These are phyloP conservation scores for Chrysomallon squamiferum DNA, from an alignment of 1,140 invertebrate species.

Conservation along the genomic window DNA sequence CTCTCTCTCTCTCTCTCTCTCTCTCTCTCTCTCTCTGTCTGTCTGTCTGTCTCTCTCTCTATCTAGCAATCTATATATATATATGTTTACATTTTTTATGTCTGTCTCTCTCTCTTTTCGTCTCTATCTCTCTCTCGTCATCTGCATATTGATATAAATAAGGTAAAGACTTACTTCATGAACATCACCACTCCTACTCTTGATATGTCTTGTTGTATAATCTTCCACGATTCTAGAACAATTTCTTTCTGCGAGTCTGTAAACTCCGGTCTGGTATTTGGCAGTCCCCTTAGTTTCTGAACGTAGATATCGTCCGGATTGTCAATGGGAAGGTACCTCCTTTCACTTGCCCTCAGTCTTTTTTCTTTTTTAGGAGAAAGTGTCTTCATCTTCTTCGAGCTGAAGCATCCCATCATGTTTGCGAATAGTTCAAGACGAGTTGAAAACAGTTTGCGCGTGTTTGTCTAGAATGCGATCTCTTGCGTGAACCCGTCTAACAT, in stretches of 20 bases:
- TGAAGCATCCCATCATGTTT: constrained; percentile 6
- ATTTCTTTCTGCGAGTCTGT: constrained; percentile 64
- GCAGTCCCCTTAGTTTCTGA: constrained; percentile 12
- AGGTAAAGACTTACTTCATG: constrained; percentile 54
- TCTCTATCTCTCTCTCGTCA: background rate
- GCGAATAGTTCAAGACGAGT: too few relatives aligned
- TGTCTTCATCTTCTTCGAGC: background rate
- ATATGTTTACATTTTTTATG: too few relatives aligned
- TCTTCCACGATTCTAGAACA: constrained; percentile 65
- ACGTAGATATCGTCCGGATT: constrained; percentile 9
- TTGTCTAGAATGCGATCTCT: too few relatives aligned
- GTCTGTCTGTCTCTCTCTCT: background rate
- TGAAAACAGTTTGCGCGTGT: too few relatives aligned
- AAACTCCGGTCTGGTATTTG: constrained; percentile 37
- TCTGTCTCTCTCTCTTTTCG: background rate
- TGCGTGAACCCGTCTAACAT: too few relatives aligned
- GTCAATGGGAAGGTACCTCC: constrained; percentile 19
- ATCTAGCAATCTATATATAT: too few relatives aligned
- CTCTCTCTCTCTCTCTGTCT: background rate
- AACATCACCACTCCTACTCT: constrained; percentile 69
- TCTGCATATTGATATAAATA: background rate
- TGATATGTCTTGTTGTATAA: constrained; percentile 66
- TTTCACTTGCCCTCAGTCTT: constrained; percentile 6
- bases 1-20: background rate
- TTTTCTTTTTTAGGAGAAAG: background rate